Evolutionary conservation across 2,113 vertebrate genomes (phyloP).

Genomic region (Psammodynastes pulverulentus): DNA sequence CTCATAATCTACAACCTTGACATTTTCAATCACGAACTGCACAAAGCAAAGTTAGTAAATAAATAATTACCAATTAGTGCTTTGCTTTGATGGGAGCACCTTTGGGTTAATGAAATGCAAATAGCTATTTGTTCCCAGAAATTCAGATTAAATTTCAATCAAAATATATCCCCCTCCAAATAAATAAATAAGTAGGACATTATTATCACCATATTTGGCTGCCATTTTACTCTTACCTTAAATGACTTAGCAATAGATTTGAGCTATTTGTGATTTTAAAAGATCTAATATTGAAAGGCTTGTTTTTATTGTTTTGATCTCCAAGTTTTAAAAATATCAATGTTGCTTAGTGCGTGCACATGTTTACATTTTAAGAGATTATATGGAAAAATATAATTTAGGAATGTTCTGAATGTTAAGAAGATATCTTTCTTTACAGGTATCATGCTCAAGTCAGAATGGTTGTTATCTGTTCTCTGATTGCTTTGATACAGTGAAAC

Average conservation of each 20-base stretch:
- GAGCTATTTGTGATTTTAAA: background rate
- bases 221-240: background rate
- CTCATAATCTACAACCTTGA: background rate
- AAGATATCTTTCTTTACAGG: background rate
- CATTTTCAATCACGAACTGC: background rate
- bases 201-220: background rate
- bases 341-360: background rate
- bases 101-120: background rate
- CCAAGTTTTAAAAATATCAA: background rate
- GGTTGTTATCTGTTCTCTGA: background rate
- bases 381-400: background rate
- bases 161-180: background rate
- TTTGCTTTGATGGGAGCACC: background rate
- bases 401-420: background rate
- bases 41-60: conserved; percentile 7
- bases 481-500: background rate
- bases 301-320: background rate
- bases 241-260: background rate
- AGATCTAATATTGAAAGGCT: background rate
- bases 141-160: background rate
- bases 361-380: background rate
- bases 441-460: background rate
- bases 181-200: background rate
- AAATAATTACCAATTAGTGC: background rate
- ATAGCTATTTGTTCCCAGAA: background rate